Evolutionary conservation across 1,140 invertebrate genomes (phyloP), one percentile per base, ranked within the genome.

Genomic region (Chionoecetes opilio): DNA sequence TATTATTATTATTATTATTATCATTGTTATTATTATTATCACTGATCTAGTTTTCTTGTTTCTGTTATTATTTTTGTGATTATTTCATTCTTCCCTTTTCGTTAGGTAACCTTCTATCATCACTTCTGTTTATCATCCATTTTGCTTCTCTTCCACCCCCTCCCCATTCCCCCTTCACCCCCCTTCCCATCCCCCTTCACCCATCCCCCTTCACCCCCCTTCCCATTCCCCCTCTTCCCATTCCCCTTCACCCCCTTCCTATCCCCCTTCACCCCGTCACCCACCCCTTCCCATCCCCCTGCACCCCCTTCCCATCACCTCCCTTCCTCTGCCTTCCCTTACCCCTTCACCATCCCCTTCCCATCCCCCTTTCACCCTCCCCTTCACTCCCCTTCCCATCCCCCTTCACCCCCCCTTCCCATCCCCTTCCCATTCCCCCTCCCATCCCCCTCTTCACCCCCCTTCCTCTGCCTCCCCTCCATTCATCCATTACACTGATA

Each of bases 401-500:
- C n/a, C n/a, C n/a, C n/a, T n/a, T n/a, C 82, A 29, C 26, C 31
- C 82, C 82, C 82, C 26, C 82, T 84, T 26, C 82, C n/a, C 82
- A 5, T 84, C 31, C 82, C 82, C 82, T 6, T 84, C 82, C 26
- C 82, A 5, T 6, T 26, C 82, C 26, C 26, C 31, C 26, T 84
- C 82, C 3, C 82, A 26, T 3, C 26, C 82, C 6, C 26, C 82
- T 26, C 8, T n/a, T n/a, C n/a, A n/a, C 82, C 82, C 26, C 82
- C 82, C 9, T 14, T 5, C 82, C 82, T 3, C 82, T 14, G n/a
- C n/a, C 3, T 26, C 32, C 32, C 84, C 29, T 38, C 84, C 8
- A 29, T 26, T 29, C 84, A 3, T 86, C n/a, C 84, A 86, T 86
- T 86, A 86, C 84, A 34, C 31, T 86, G 84, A 86, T 34, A 86